phyloP scores from a whole-genome alignment of 2,888 invertebrate species.

The Agriopis marginaria region DNA sequence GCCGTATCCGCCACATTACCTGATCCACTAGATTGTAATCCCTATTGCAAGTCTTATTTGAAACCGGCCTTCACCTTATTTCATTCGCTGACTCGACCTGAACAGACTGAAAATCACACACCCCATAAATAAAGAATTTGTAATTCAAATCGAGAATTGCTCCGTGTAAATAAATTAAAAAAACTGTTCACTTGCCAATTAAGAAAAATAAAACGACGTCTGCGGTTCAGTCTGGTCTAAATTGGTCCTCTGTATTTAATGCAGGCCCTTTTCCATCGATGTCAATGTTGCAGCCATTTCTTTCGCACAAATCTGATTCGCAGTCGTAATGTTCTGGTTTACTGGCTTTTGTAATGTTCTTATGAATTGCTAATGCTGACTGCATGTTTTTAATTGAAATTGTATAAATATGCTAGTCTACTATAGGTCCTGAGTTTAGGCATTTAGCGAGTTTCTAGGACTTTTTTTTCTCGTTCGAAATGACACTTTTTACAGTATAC shows the following conservation, averaged over 20 bases:
- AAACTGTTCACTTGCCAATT: conserved; percentile 37
- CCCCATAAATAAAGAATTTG: conserved; percentile 30
- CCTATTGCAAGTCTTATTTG: background rate
- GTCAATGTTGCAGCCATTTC: conserved; percentile 30
- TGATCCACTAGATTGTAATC: no score
- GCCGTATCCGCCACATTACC: no score
- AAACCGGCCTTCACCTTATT: conserved; percentile 32
- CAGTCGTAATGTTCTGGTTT: conserved; percentile 21
- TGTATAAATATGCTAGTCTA: background rate
- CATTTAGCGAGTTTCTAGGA: background rate
- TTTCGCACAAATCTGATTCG: conserved; percentile 19
- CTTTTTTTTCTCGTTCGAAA: background rate
- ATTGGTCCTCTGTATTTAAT: conserved; percentile 36
- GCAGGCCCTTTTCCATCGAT: conserved; percentile 25
- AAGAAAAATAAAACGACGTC: conserved; percentile 41
- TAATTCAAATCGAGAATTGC: conserved; percentile 34
- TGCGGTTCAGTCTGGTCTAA: conserved; percentile 42
- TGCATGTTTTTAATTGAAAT: conserved; percentile 28
- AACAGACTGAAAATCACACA: conserved; percentile 22
- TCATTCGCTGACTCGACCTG: conserved; percentile 12
- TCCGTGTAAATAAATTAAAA: conserved; percentile 37
- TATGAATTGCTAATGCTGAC: conserved; percentile 29
- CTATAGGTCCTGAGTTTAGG: background rate
- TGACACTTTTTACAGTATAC: no score
- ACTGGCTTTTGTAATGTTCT: conserved; percentile 17